These are phyloP conservation scores for Phortica magna DNA, from an alignment of 2,888 invertebrate genomes.

Conservation along the genomic window DNA sequence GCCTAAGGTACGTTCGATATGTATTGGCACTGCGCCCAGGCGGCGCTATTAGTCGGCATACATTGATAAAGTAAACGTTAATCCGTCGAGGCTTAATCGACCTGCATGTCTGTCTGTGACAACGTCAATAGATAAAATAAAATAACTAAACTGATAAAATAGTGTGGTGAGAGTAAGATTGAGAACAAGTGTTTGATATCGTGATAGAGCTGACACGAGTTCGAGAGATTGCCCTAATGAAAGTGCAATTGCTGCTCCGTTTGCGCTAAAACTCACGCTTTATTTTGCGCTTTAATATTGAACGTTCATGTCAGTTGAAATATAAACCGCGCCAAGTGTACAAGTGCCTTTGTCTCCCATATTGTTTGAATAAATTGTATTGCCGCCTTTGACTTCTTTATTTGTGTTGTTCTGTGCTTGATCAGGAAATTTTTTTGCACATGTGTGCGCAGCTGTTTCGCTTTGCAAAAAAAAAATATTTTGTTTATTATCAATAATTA, in stretches of 20 bases:
- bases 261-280: background rate
- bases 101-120: too few relatives aligned
- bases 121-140: slow-evolving; percentile 16
- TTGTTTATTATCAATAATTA: background rate
- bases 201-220: slow-evolving; percentile 51
- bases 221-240: background rate
- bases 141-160: slow-evolving; percentile 26
- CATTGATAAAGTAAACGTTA: background rate
- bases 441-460: slow-evolving; percentile 17
- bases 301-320: slow-evolving; percentile 4
- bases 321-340: background rate
- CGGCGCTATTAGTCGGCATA: too few relatives aligned
- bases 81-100: background rate
- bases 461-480: background rate
- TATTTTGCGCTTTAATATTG: slow-evolving; percentile 31
- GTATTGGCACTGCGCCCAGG: too few relatives aligned
- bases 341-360: too few relatives aligned
- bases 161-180: slow-evolving; percentile 56
- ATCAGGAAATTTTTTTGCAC: background rate
- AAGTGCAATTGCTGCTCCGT: slow-evolving; percentile 22
- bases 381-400: too few relatives aligned
- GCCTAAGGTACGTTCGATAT: slow-evolving; percentile 56
- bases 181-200: slow-evolving; percentile 40
- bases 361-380: too few relatives aligned
- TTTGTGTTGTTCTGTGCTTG: slow-evolving; percentile 24